Base-by-base conservation (phyloP, 1,140 invertebrate genomes). In the Homarus americanus region DNA sequence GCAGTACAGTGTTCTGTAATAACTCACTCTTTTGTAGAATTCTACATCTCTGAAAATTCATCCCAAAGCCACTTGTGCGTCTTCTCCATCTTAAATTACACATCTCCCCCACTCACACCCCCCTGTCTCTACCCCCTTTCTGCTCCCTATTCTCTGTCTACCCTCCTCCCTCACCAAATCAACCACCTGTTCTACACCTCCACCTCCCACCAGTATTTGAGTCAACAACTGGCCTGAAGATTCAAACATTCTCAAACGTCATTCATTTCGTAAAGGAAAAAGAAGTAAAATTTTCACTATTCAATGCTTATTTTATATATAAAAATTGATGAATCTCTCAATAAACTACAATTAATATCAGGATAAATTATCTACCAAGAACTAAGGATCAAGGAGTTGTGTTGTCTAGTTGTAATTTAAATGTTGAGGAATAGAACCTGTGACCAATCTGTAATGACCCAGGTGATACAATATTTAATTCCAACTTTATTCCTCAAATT, bases 21-120 rank as follows among this genome's bases (percentile, higher is more conserved):
- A 83, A 53, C 58, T 83, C 82, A 83, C 58, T 63, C 28, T 82
- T 83, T 58, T 83, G n/a, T n/a, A n/a, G 82, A 83, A 83, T 83
- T 83, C 82, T 83, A 69, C 82, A 83, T 69, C 53, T 32, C 20
- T 69, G 36, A 2, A 83, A 83, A 63, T 83, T 83, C 82, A 83
- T 72, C 38, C n/a, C 36, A 53, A n/a, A 53, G 12, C n/a, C 15
- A 10, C 17, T 41, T 63, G 1, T 15, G 17, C 24, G 4, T 24
- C 17, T 66, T 17, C 5, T 38, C 63, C 1, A 9, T 58, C 7
- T n/a, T 40, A n/a, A 32, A 41, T 58, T 40, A 40, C 20, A 40
- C 75, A 41, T 40, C 38, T 32, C 36, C 41, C 17, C 38, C n/a
- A 5, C 41, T 32, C 24, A 40, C 28, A n/a, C 28, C 34, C 75